Evolutionary conservation across 2,888 invertebrate species (phyloP).

Genomic region (Scaptomyza reducta): DNA sequence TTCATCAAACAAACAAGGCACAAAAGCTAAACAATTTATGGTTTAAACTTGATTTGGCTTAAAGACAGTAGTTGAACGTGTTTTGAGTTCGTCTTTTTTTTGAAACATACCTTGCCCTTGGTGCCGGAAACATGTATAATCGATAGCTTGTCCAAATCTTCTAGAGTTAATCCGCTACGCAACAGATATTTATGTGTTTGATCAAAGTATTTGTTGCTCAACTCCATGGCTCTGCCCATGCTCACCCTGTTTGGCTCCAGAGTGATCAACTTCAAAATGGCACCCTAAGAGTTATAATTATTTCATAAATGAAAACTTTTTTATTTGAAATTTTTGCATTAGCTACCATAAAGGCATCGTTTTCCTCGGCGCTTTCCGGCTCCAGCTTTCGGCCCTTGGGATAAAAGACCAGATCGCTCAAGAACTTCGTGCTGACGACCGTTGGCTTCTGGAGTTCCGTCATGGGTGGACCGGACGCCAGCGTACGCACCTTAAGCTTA

Average conservation of each 20-base stretch:
- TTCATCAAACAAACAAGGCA: not conserved
- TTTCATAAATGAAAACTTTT: not conserved
- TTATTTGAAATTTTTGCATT: not conserved
- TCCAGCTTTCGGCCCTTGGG: constrained; percentile 24
- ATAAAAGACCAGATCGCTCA: constrained; percentile 58
- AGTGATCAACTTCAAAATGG: constrained; percentile 88
- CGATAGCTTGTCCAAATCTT: constrained; percentile 89
- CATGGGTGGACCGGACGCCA: constrained; percentile 6
- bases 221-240: constrained; percentile 85
- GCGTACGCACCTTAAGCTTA: not conserved
- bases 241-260: constrained; percentile 90
- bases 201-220: constrained; percentile 74
- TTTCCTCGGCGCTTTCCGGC: constrained; percentile 26
- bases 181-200: constrained; percentile 87
- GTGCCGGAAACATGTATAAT: constrained; percentile 98
- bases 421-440: constrained; percentile 7
- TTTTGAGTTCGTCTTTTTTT: not conserved
- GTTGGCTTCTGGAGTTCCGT: not conserved
- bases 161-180: constrained; percentile 87
- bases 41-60: not conserved
- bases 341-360: constrained; percentile 22
- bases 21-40: not conserved
- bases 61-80: not conserved
- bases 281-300: constrained; percentile 85
- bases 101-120: constrained; percentile 92